Evolutionary conservation across 2,888 invertebrate genomes (phyloP).

Genomic region (Oscheius sp.): DNA sequence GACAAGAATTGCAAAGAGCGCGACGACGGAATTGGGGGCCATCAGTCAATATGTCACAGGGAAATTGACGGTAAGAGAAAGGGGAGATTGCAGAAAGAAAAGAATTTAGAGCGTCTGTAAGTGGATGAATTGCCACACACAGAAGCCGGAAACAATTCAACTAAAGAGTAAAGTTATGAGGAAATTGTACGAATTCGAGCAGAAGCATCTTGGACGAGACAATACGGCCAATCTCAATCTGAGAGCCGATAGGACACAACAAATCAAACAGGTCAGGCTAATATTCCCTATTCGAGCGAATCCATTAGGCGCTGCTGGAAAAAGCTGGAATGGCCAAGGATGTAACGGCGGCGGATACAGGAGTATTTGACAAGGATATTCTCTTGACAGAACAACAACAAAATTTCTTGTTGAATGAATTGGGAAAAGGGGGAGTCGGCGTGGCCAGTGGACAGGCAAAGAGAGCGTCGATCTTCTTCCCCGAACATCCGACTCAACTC

Average conservation of each 20-base stretch:
- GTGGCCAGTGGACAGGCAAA: conserved; percentile 1
- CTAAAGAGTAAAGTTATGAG: conserved; percentile 5
- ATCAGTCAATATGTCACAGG: not conserved
- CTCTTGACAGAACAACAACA: conserved; percentile 68
- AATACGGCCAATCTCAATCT: conserved; percentile 43
- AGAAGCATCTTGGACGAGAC: conserved; percentile 37
- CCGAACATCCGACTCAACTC: conserved; percentile 54
- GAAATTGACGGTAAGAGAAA: not conserved
- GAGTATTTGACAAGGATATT: conserved; percentile 68
- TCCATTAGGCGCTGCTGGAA: conserved; percentile 46
- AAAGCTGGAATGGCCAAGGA: conserved; percentile 48
- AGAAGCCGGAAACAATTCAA: not conserved
- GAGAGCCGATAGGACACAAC: conserved; percentile 50
- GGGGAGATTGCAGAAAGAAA: not conserved
- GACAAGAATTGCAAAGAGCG: not conserved
- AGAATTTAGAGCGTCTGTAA: conserved; percentile 2
- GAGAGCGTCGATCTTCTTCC: conserved; percentile 59
- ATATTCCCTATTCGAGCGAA: not conserved
- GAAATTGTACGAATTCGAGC: conserved; percentile 41
- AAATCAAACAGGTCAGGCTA: conserved; percentile 45
- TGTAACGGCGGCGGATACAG: conserved; percentile 70
- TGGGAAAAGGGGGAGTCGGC: conserved; percentile 53
- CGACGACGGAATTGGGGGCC: conserved; percentile 1
- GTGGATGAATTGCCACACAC: conserved; percentile 14
- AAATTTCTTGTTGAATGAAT: conserved; percentile 65